Evolutionary conservation across 2,888 invertebrate genomes (phyloP), one percentile per base, ranked within the genome.

Genomic region (Blera fallax): DNA sequence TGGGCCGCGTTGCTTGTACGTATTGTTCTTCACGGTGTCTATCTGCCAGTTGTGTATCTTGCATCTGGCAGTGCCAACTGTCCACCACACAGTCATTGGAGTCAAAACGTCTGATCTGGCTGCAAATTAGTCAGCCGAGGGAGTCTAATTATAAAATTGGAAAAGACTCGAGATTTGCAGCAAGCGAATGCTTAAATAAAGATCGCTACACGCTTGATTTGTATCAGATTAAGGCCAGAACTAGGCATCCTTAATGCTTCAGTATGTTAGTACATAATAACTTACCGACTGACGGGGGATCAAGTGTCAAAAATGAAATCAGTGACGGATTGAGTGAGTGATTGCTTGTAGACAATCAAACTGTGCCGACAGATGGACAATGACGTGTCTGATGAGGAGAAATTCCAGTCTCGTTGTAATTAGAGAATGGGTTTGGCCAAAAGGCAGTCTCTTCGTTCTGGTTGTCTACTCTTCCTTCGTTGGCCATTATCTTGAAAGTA

Each of bases 301-400:
- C 4, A 24, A 24, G 4, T 24, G 24, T 24, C 24, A 3, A 52
- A 56, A 45, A 76, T 48, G 76, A 45, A 48, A 32, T 16, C 27
- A 60, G 8, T 64, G 52, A 43, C 40, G 60, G 78, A 70, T 64
- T 72, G 56, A 45, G 29, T 79, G 14, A 65, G 34, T 60, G 79
- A 65, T 72, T 65, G 65, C 56, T 58, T 34, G 37, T 24, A 76
- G 48, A 65, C 37, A 54, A 8, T 14, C 40, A 40, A 14, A 62
- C 14, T 14, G 14, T 37, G 18, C 29, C 37, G 50, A 67, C 48
- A 58, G 43, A 76, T 52, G 72, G 16, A 48, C 70, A 70, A 52
- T 60, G 50, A 65, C 40, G 50, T 29, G 50, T 48, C 72, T 60
- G 64, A 79, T 50, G 56, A 56, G 21, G 27, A 58, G 37, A 48